These are phyloP conservation scores for Melanotaenia trifasciata DNA, from an alignment of 2,797 vertebrate species.

Conservation along the genomic window DNA sequence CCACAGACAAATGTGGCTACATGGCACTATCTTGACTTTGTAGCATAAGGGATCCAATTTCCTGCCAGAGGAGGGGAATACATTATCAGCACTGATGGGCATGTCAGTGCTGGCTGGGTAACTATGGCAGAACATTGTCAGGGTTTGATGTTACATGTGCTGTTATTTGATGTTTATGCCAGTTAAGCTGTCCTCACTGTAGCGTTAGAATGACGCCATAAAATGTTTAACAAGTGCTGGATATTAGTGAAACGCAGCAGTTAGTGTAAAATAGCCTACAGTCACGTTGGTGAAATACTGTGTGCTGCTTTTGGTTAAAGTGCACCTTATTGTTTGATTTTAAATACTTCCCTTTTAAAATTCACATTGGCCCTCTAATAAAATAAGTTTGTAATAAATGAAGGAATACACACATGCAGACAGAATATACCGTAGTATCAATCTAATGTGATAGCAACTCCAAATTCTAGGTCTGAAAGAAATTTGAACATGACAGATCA, in stretches of 20 bases:
- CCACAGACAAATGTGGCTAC: neutral
- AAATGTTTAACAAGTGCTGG: neutral
- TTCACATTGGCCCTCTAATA: neutral
- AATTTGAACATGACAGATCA: neutral
- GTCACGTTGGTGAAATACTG: no score
- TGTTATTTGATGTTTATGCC: no score
- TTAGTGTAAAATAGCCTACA: neutral
- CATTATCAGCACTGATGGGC: neutral
- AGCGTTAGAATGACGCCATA: no score
- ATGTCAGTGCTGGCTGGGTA: neutral
- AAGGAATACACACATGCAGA: neutral
- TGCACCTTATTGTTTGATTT: neutral
- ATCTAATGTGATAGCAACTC: neutral
- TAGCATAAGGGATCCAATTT: neutral
- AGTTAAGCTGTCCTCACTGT: no score
- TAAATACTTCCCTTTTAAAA: neutral
- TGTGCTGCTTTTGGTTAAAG: neutral
- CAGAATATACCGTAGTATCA: neutral
- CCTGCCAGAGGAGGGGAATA: neutral
- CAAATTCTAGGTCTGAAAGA: neutral
- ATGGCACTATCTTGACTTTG: neutral
- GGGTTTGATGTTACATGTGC: no score
- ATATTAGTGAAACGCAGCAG: neutral
- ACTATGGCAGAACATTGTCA: neutral
- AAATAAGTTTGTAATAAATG: no score